Evolutionary conservation across 53 echinoderm and acorn worm genomes (phyloP).

Genomic region (Pentamera pediparva): DNA sequence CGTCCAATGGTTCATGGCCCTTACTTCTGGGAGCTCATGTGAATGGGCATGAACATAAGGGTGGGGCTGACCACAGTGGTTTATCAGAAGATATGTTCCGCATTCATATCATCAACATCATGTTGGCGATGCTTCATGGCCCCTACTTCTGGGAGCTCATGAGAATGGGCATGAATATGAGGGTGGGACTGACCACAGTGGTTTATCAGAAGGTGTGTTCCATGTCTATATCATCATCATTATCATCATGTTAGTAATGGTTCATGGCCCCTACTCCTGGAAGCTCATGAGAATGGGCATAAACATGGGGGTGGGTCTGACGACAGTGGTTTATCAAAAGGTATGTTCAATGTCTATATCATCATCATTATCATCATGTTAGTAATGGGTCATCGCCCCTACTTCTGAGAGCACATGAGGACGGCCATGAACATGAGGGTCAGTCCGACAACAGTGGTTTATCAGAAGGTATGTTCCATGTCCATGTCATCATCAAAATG

Average conservation of each 20-base stretch:
- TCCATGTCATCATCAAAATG: too few relatives aligned
- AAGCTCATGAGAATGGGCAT: slow-evolving; percentile 62
- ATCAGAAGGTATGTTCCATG: too few relatives aligned
- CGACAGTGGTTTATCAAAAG: slow-evolving; percentile 80
- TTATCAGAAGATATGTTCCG: slow-evolving; percentile 93
- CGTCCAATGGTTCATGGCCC: slow-evolving; percentile 82
- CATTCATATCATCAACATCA: too few relatives aligned
- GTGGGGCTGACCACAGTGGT: slow-evolving; percentile 69
- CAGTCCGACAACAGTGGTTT: too few relatives aligned
- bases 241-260: slow-evolving; percentile 47
- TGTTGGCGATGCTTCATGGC: slow-evolving; percentile 62
- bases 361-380: slow-evolving; percentile 48
- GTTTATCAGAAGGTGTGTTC: slow-evolving; percentile 95
- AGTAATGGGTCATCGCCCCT: too few relatives aligned
- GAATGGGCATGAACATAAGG: slow-evolving; percentile 66
- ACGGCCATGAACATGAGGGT: too few relatives aligned
- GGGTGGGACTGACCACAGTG: slow-evolving; percentile 68
- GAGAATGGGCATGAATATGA: slow-evolving; percentile 60
- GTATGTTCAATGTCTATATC: too few relatives aligned
- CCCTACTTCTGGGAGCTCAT: slow-evolving; percentile 70
- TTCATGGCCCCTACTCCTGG: slow-evolving; percentile 80
- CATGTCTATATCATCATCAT: too few relatives aligned
- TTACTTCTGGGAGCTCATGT: slow-evolving; percentile 62
- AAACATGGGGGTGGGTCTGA: slow-evolving; percentile 63
- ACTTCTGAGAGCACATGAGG: too few relatives aligned